Evolutionary conservation across 2,113 vertebrate genomes (phyloP).

Genomic region (Silurus glanis): DNA sequence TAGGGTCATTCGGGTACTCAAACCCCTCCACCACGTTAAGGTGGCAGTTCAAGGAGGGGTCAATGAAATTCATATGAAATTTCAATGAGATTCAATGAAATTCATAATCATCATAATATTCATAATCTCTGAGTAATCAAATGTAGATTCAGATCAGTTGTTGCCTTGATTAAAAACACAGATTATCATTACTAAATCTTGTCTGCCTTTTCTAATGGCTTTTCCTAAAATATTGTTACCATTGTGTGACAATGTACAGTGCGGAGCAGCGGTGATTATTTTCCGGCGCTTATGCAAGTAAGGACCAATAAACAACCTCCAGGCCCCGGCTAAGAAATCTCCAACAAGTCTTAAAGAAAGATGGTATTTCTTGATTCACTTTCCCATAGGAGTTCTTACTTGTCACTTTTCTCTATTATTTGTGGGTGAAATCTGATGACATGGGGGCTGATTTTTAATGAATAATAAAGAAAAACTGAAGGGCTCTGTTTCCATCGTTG

Average conservation of each 20-base stretch:
- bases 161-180: not conserved
- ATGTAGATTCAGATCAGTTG: not conserved
- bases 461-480: constrained; percentile 67
- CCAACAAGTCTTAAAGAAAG: constrained; percentile 54
- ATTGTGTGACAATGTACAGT: not conserved
- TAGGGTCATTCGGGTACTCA: no score
- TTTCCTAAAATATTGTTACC: not conserved
- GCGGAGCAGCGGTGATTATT: not conserved
- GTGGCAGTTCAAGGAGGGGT: no score
- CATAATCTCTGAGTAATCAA: not conserved
- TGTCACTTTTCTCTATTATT: constrained; percentile 63
- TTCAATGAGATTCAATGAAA: no score
- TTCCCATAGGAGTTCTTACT: constrained; percentile 62
- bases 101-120: not conserved
- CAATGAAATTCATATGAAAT: no score
- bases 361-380: constrained; percentile 34
- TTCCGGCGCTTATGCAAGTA: not conserved
- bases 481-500: constrained; percentile 64
- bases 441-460: constrained; percentile 60
- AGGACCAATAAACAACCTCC: not conserved
- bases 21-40: no score
- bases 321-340: not conserved
- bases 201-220: not conserved
- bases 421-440: constrained; percentile 69
- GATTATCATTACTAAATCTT: not conserved